Conservation (phyloP, 2,113 vertebrate genomes). For the Megaceryle torquata region DNA sequence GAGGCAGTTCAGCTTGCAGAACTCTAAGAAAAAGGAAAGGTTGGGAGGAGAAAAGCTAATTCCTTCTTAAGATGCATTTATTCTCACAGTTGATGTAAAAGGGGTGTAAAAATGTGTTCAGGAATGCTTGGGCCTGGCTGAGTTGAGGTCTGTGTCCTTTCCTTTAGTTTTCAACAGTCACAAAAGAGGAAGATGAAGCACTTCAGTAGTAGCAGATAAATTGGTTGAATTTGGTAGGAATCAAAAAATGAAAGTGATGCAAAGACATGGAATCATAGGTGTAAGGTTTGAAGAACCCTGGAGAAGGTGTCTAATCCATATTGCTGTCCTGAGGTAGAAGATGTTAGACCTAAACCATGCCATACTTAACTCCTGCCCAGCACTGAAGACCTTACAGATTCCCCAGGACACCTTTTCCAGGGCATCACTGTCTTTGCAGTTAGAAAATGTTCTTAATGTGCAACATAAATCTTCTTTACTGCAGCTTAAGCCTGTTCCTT, state of each 20-base stretch:
- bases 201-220: background rate
- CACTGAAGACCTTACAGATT: background rate
- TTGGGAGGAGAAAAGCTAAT: background rate
- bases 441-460: constrained; percentile 25
- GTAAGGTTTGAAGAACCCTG: background rate
- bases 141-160: background rate
- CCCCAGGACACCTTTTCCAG: background rate
- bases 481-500: constrained; percentile 33
- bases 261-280: background rate
- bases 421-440: background rate
- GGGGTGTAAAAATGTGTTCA: background rate
- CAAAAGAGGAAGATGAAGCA: background rate
- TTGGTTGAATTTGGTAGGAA: background rate
- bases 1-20: background rate
- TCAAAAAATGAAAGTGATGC: background rate
- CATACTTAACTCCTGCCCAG: background rate
- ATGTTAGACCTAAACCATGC: background rate
- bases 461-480: constrained; percentile 19
- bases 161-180: background rate
- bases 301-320: background rate
- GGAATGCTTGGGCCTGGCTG: background rate
- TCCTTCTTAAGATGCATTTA: background rate
- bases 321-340: background rate
- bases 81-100: background rate
- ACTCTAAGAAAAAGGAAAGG: background rate